Base-by-base conservation (phyloP, 2,797 vertebrate species). In the Argyrosomus regius region DNA sequence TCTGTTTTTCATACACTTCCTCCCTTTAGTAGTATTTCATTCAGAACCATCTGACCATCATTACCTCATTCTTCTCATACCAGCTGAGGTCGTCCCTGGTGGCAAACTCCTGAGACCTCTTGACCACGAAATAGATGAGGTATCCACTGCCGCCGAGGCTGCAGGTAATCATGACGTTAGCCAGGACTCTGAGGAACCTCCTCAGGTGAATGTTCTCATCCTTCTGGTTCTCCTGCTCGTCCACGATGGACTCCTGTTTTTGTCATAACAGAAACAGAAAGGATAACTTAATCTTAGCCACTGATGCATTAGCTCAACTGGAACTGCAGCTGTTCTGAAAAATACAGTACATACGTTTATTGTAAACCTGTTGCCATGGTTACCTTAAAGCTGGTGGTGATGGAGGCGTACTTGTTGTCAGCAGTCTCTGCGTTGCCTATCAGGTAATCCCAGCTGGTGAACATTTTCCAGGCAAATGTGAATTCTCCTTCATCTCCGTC, bases 41-140 rank as follows among this genome's bases (percentile, higher is more conserved):
- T 41, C n/a, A 2, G 35, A 53, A 22, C 11, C 13, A 26, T 26
- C 1, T 24, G 11, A 24, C 11, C 22, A 8, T 50, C 28, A 26
- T 84, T 96, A 99, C 98, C 97, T 99, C 98, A n/a, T 99, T 99
- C 93, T 98, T 98, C 94, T 99, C 97, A 48, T 98, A 99, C 98
- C 98, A 99, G 82, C 97, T 96, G 77, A 96, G 90, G 0, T 98
- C 96, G 60, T 96, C 94, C 80, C 88, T 96, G 87, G 89, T 94
- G 58, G 97, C 96, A 80, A 99, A 99, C 0, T 97, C 96, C 91
- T 99, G 98, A 22, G 98, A 99, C 67, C 98, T 95, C 85, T 98
- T 99, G 80, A 99, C 98, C 75, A 99, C 98, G 17, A 98, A 99
- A 89, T 97, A 99, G 90, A 99, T 99, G 88, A 99, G 98, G 86